Percentiles rank a stretch among this genome's conserved stretches.
These are phyloP conservation scores for Pempheris klunzingeri DNA, from an alignment of 2,797 vertebrate species.

Conservation along the genomic window DNA sequence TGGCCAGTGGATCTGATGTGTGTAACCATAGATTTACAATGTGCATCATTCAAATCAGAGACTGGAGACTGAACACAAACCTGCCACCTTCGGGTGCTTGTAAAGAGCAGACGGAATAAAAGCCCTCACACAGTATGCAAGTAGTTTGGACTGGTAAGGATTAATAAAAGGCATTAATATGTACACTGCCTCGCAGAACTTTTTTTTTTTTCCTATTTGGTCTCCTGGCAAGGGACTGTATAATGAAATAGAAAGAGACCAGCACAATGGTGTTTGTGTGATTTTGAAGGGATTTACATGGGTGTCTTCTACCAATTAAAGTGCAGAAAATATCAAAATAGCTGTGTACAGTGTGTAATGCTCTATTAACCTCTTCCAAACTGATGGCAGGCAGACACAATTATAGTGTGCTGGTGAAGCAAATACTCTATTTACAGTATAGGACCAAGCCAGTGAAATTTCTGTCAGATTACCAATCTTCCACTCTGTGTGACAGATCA, in stretches of 20 bases:
- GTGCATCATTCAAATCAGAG: conserved; percentile 4
- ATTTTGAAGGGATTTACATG: background rate
- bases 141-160: background rate
- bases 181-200: background rate
- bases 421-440: too few relatives aligned
- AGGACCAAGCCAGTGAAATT: background rate
- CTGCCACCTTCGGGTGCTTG: background rate
- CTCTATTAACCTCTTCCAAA: background rate
- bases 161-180: conserved; percentile 6
- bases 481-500: background rate
- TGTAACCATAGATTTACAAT: background rate
- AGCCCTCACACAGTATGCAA: background rate
- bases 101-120: background rate
- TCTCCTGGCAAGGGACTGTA: background rate
- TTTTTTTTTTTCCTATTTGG: background rate
- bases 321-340: background rate
- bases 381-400: background rate
- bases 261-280: background rate
- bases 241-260: conserved; percentile 6
- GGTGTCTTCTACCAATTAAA: background rate
- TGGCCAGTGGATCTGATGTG: background rate
- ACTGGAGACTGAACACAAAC: background rate
- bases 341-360: background rate
- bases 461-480: background rate
- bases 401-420: background rate